These are phyloP conservation scores for Channa argus DNA, from an alignment of 2,113 vertebrate genomes.

Conservation along the genomic window DNA sequence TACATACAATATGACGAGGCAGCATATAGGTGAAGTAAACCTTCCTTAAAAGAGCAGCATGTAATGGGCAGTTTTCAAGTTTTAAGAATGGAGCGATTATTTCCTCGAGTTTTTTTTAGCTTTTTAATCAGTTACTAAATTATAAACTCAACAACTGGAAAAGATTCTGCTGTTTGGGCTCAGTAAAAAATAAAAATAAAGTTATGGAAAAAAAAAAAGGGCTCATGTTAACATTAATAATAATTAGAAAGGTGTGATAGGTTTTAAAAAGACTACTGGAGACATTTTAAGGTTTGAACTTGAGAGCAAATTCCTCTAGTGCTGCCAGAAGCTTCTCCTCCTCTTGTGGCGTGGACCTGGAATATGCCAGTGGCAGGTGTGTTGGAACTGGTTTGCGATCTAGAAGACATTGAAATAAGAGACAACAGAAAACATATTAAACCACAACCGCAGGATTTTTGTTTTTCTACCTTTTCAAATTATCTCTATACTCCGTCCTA, in stretches of 20 bases:
- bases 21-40: too few relatives aligned
- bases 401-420: constrained; percentile 39
- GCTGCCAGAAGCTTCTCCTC: constrained; percentile 78
- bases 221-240: constrained; percentile 40
- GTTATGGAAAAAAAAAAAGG: not conserved
- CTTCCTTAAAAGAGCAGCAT: too few relatives aligned
- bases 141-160: too few relatives aligned
- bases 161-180: too few relatives aligned
- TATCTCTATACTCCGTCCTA: too few relatives aligned
- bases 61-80: too few relatives aligned
- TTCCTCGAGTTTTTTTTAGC: too few relatives aligned
- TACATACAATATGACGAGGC: too few relatives aligned
- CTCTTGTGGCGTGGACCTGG: constrained; percentile 75
- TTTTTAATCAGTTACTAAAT: too few relatives aligned
- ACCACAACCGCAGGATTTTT: not conserved
- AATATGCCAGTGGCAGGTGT: constrained; percentile 83
- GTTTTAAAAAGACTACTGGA: not conserved
- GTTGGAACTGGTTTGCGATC: constrained; percentile 83
- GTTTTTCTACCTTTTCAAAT: too few relatives aligned
- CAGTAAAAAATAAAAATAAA: too few relatives aligned
- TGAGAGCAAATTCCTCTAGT: constrained; percentile 80
- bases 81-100: too few relatives aligned
- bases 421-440: not conserved
- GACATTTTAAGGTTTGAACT: constrained; percentile 77
- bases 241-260: constrained; percentile 19